phyloP scores from a whole-genome alignment of 2,888 invertebrate species.

The Allophyes oxyacanthae region DNA sequence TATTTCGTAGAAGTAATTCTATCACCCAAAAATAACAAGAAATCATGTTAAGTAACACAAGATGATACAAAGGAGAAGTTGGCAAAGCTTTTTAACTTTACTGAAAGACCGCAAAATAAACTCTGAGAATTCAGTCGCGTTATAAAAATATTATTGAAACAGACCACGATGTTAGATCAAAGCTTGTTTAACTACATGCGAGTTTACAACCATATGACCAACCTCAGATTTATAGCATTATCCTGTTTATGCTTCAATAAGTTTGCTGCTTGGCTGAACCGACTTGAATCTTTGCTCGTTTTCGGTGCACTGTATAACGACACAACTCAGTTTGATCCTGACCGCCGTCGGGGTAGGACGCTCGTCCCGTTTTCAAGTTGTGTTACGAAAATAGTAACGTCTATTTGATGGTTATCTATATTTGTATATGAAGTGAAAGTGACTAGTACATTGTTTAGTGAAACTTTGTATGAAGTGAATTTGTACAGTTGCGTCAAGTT shows the following conservation, averaged over 20 bases:
- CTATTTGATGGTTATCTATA: conserved; percentile 51
- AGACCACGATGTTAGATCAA: conserved; percentile 59
- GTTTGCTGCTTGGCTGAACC: conserved; percentile 73
- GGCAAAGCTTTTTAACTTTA: conserved; percentile 9
- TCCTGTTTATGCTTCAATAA: conserved; percentile 76
- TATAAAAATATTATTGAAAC: conserved; percentile 52
- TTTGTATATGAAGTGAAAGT: conserved; percentile 57
- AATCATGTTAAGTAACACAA: conserved; percentile 10
- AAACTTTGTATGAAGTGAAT: conserved; percentile 46
- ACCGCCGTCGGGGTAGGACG: conserved; percentile 66
- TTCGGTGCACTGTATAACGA: conserved; percentile 58
- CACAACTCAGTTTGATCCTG: conserved; percentile 65
- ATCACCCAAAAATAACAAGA: no score
- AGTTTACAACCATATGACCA: conserved; percentile 64
- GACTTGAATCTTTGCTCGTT: conserved; percentile 69
- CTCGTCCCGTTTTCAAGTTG: conserved; percentile 57
- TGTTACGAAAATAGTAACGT: conserved; percentile 79
- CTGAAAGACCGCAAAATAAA: conserved; percentile 46
- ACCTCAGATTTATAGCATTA: conserved; percentile 73
- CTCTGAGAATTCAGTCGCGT: conserved; percentile 21
- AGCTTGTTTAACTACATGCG: conserved; percentile 60
- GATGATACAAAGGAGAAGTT: conserved; percentile 9
- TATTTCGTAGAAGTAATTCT: no score
- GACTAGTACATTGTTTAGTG: conserved; percentile 58
- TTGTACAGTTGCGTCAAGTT: conserved; percentile 32